Percentiles rank a stretch among this genome's conserved stretches.
Evolutionary conservation across 2,888 invertebrate species (phyloP).

Genomic region (Microplitis manilae): DNA sequence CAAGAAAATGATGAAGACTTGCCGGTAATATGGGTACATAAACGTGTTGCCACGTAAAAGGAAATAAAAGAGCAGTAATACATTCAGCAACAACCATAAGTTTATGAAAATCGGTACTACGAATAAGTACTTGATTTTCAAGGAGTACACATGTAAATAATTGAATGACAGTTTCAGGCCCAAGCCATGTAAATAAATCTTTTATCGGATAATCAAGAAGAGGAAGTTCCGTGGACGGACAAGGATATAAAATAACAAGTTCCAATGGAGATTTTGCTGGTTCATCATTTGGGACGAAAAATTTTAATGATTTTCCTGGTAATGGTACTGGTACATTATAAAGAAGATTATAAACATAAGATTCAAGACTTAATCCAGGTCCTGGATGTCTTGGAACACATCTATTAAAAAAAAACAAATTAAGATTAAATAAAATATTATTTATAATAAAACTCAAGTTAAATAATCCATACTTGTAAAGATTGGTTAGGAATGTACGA

Average conservation of each 20-base stretch:
- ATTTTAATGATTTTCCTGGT: slow-evolving; percentile 86
- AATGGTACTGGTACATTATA: slow-evolving; percentile 94
- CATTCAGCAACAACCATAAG: slow-evolving; percentile 98
- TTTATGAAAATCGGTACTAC: slow-evolving; percentile 94
- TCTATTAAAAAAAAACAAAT: slow-evolving; percentile 70
- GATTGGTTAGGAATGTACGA: slow-evolving; percentile 87
- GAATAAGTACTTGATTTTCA: slow-evolving; percentile 96
- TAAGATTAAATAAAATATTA: slow-evolving; percentile 19
- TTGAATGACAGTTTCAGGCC: slow-evolving; percentile 93
- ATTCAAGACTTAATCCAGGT: slow-evolving; percentile 87
- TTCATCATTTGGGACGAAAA: slow-evolving; percentile 68
- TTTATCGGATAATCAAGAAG: slow-evolving; percentile 94
- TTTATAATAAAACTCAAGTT: background rate
- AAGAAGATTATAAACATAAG: slow-evolving; percentile 94
- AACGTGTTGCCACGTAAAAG: slow-evolving; percentile 98
- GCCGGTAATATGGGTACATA: slow-evolving; percentile 99
- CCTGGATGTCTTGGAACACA: slow-evolving; percentile 86
- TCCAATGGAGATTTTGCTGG: slow-evolving; percentile 68
- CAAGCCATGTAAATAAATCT: slow-evolving; percentile 89
- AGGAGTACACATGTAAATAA: slow-evolving; percentile 95
- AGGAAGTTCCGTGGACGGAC: slow-evolving; percentile 88
- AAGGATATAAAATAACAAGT: slow-evolving; percentile 83
- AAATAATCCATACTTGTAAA: slow-evolving; percentile 80
- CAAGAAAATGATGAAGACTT: slow-evolving; percentile 94
- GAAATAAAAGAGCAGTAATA: slow-evolving; percentile 89